Evolutionary conservation across 2,888 invertebrate species (phyloP), one percentile per base, ranked within the genome.

Genomic region (Nipponacmea schrenckii): DNA sequence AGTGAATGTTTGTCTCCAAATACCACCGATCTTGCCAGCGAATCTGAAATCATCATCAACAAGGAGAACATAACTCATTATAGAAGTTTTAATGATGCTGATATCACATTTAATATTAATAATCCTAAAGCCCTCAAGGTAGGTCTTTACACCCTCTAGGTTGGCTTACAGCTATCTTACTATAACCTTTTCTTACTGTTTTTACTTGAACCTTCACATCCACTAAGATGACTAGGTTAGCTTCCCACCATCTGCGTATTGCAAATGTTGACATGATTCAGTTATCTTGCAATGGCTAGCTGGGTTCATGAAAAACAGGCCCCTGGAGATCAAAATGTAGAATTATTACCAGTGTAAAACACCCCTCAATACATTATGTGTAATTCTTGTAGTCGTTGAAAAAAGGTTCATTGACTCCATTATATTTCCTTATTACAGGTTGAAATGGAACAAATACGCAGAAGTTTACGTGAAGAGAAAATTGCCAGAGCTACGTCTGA

Each of bases 361-460:
- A n/a, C n/a, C n/a, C n/a, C n/a, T n/a, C n/a, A n/a, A n/a, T n/a
- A n/a, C n/a, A n/a, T n/a, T n/a, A n/a, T n/a, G n/a, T n/a, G n/a
- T n/a, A n/a, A n/a, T n/a, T n/a, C n/a, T n/a, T n/a, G n/a, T n/a
- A n/a, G n/a, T n/a, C n/a, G n/a, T n/a, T n/a, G n/a, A n/a, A n/a
- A n/a, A n/a, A n/a, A n/a, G n/a, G n/a, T n/a, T 8, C 39, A 31
- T 31, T 39, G 39, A 39, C 10, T 39, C 10, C 3, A 39, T 39
- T 10, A 1, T n/a, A 56, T 24, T 24, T 20, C n/a, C 27, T 48
- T 20, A 17, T 71, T 69, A 0, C 62, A 87, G 88, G 79, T 87
- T 64, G 88, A 87, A 69, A 70, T 87, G n/a, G 84, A 85, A 64
- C 85, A 86, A 77, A 72, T 85, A 70, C 73, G 84, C 20, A 74